Evolutionary conservation across 2,888 invertebrate genomes (phyloP), one percentile per base, ranked within the genome.

Genomic region (Drosophila incognita): DNA sequence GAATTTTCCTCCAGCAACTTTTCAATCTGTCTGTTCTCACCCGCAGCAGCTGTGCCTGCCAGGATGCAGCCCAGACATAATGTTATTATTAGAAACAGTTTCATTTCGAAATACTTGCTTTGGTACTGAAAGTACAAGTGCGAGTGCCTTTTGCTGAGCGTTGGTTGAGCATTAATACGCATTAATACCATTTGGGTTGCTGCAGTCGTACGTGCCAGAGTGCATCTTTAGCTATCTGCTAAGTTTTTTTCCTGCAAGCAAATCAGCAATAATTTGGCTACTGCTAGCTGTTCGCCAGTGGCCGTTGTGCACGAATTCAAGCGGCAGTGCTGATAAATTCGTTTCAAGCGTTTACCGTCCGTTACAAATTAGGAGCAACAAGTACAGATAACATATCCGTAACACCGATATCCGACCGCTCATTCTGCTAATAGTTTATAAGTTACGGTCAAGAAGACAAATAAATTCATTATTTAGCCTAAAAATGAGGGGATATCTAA

Each of bases 131-230:
- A 33, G 31, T 38, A 46, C 53, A 64, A 69, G 7, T 69, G 68
- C 46, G 53, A 74, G 65, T 83, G 67, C 64, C 49, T 67, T 33
- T n/a, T 8, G 33, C 18, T 33, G 10, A 21, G 18, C 27, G 29
- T 18, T 48, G 61, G 31, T n/a, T 31, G n/a, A 36, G 35, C 48
- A 88, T 88, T 86, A 77, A 78, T 83, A 88, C 49, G 52, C n/a
- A n/a, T 40, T 35, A n/a, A n/a, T 31, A 27, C 6, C 10, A 21
- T 42, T 56, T 27, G 38, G 31, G n/a, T 11, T 24, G 53, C 33
- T 56, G 29, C 21, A 15, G 29, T 15, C 15, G 71, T 77, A 86
- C 81, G 77, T 88, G 77, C 35, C 35, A 70, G 54, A 6, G 13
- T 6, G 63, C 52, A 57, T 38, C 52, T 72, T 46, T 27, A 60